Evolutionary conservation across 2,113 vertebrate genomes (phyloP).

Genomic region (Apaloderma vittatum): DNA sequence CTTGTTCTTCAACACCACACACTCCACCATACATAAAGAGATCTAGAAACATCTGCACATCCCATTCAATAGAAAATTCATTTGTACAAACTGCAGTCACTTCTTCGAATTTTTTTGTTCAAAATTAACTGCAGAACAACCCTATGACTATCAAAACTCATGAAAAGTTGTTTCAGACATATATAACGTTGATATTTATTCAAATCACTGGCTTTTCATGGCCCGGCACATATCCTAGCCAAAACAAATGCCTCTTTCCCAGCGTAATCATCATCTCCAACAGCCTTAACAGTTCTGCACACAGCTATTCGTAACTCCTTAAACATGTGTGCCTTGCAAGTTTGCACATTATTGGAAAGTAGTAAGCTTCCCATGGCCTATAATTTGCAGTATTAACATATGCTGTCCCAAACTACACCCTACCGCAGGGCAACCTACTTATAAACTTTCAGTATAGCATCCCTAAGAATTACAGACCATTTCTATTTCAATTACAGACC

Average conservation of each 20-base stretch:
- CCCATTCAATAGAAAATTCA: neutral
- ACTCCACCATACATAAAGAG: neutral
- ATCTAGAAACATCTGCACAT: neutral
- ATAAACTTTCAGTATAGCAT: neutral
- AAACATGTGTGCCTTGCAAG: neutral
- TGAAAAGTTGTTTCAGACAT: neutral
- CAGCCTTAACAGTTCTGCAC: neutral
- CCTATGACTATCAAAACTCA: neutral
- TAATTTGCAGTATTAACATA: neutral
- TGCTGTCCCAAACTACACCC: neutral
- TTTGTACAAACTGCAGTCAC: neutral
- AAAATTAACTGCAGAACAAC: neutral
- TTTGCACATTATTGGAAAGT: neutral
- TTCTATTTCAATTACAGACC: neutral
- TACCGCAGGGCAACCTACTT: neutral
- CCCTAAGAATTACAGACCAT: neutral
- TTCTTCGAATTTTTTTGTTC: neutral
- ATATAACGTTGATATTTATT: neutral
- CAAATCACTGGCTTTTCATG: neutral
- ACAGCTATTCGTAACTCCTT: neutral
- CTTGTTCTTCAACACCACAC: neutral
- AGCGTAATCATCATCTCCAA: rapidly evolving
- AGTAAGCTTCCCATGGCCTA: neutral
- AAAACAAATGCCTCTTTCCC: neutral
- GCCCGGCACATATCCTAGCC: neutral